phyloP scores from a whole-genome alignment of 1,140 invertebrate species.

The Brachionus sp. region DNA sequence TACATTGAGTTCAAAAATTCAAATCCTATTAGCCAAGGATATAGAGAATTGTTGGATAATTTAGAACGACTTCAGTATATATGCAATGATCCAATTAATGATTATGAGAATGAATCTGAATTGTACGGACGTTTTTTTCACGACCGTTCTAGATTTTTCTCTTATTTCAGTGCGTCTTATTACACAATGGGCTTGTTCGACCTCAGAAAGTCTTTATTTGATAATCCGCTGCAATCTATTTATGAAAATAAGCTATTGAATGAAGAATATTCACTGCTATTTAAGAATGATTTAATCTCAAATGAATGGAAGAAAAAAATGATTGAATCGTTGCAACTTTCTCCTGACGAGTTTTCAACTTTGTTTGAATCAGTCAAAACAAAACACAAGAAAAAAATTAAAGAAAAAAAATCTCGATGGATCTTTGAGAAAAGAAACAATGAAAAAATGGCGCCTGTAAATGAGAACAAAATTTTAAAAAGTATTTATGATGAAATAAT shows the following conservation, averaged over 20 bases:
- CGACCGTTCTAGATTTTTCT: not conserved
- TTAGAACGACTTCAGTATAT: constrained; percentile 7
- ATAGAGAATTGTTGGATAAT: not conserved
- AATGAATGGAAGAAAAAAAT: constrained; percentile 34
- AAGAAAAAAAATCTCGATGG: constrained; percentile 1
- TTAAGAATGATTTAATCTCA: constrained; percentile 13
- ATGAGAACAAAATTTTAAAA: not conserved
- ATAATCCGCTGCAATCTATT: constrained; percentile 18
- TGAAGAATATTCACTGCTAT: not conserved
- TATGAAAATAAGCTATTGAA: constrained; percentile 16
- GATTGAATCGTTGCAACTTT: constrained; percentile 17
- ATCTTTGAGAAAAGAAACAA: not conserved
- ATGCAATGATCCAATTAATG: constrained; percentile 16
- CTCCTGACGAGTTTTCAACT: not conserved
- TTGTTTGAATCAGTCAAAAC: not conserved
- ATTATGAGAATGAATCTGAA: constrained; percentile 8
- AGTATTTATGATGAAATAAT: not conserved
- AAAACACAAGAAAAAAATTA: not conserved
- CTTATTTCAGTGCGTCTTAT: constrained; percentile 24
- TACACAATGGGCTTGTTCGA: constrained; percentile 39
- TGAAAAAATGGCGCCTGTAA: not conserved
- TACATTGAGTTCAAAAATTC: not conserved
- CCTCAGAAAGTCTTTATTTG: not conserved
- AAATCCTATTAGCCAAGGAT: constrained; percentile 30
- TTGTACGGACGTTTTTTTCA: not conserved